Percentiles rank a stretch among this genome's conserved stretches.
Conservation (phyloP, 2,888 invertebrate genomes). For the Geotrupes spiniger region DNA sequence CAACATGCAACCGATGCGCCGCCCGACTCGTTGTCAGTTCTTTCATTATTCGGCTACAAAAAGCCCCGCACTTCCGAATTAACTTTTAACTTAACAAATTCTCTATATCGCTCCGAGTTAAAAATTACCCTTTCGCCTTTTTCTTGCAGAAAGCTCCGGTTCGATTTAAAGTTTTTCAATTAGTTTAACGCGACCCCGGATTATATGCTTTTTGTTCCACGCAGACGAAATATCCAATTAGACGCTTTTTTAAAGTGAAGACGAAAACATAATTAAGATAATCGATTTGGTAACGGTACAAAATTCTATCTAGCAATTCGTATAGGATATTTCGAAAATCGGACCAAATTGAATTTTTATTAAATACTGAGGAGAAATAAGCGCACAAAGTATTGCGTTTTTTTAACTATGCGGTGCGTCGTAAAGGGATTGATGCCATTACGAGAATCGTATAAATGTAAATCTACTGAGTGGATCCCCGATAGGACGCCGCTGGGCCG, state of each 20-base stretch:
- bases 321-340: background rate
- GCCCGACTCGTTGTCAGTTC: slow-evolving; percentile 4
- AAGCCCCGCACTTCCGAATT: background rate
- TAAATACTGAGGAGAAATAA: no score
- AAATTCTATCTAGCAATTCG: background rate
- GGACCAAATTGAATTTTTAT: no score
- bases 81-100: slow-evolving; percentile 1
- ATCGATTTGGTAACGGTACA: no score
- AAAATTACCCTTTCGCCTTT: background rate
- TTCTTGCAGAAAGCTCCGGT: slow-evolving; percentile 1
- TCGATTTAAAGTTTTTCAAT: slow-evolving; percentile 30
- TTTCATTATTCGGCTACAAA: background rate
- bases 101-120: background rate
- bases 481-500: slow-evolving; percentile 1
- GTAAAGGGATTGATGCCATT: slow-evolving; percentile 2
- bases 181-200: slow-evolving; percentile 26
- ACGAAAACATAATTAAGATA: no score
- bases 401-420: background rate
- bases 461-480: slow-evolving; percentile 3
- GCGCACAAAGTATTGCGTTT: no score
- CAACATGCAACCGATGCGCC: no score
- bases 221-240: no score
- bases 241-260: no score
- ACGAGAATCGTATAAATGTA: slow-evolving; percentile 4
- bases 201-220: slow-evolving; percentile 13